Evolutionary conservation across 53 echinoderm and acorn worm species (phyloP).

Genomic region (Actinopyga echinites): DNA sequence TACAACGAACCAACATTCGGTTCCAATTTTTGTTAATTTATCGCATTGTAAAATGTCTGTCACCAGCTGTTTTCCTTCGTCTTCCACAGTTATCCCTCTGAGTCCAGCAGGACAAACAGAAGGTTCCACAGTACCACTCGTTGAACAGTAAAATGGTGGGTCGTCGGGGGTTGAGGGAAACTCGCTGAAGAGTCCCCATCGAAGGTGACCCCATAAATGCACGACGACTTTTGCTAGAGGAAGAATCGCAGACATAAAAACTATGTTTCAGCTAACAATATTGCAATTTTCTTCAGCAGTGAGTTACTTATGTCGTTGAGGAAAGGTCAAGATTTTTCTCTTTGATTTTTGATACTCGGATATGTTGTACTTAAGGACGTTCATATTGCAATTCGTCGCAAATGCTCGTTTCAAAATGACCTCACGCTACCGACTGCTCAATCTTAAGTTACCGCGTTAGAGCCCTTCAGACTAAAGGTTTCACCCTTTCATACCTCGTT

Average conservation of each 20-base stretch:
- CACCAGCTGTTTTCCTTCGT: constrained; percentile 29
- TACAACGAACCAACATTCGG: too few species aligned
- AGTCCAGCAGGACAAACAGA: constrained; percentile 59
- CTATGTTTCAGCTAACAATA: not conserved
- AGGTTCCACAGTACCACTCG: constrained; percentile 50
- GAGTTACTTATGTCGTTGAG: not conserved
- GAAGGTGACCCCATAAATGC: constrained; percentile 81
- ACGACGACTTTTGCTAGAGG: constrained; percentile 59
- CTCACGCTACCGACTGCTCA: too few species aligned
- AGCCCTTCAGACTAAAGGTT: too few species aligned
- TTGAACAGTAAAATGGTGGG: constrained; percentile 55
- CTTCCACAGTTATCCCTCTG: constrained; percentile 41
- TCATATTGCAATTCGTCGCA: too few species aligned
- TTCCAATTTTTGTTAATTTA: too few species aligned
- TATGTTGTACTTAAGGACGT: too few species aligned
- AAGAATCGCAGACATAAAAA: not conserved
- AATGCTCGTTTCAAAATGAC: too few species aligned
- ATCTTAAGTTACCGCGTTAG: too few species aligned
- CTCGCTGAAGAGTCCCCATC: constrained; percentile 83
- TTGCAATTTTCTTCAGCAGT: not conserved
- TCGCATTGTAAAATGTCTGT: too few species aligned
- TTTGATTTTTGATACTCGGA: too few species aligned
- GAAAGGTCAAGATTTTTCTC: too few species aligned
- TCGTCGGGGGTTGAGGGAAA: constrained; percentile 48
- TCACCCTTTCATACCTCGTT: too few species aligned